These are phyloP conservation scores for Connochaetes taurinus DNA, from an alignment of 2,113 vertebrate species.

Conservation along the genomic window DNA sequence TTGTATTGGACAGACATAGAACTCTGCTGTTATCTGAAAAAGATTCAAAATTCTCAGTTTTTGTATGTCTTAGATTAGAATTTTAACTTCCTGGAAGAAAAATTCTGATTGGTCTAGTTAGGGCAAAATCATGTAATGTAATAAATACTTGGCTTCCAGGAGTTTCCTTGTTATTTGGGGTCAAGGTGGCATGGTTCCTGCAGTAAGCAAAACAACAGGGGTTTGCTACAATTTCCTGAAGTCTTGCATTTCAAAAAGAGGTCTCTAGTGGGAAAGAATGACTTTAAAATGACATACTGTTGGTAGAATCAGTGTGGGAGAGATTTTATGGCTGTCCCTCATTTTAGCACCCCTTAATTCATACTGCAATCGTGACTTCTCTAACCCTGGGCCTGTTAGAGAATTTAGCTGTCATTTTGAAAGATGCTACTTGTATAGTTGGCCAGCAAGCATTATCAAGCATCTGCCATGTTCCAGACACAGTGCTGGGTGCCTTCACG, in stretches of 20 bases:
- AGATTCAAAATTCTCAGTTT: background rate
- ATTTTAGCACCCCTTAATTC: background rate
- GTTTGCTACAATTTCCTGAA: background rate
- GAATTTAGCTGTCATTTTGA: background rate
- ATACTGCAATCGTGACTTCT: background rate
- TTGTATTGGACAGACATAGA: background rate
- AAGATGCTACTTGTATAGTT: background rate
- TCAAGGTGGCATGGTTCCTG: background rate
- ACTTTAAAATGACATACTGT: background rate
- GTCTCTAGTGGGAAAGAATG: background rate
- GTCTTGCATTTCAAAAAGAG: slow-evolving; percentile 2
- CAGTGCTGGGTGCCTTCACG: background rate
- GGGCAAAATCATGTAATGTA: background rate
- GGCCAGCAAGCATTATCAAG: background rate
- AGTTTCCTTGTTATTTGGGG: background rate
- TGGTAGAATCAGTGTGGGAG: background rate
- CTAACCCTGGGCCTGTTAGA: background rate
- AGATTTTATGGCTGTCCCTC: background rate
- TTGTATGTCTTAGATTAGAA: background rate
- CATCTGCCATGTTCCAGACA: background rate
- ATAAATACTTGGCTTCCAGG: background rate
- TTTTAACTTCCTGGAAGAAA: background rate
- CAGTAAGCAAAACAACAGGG: background rate
- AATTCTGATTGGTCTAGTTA: background rate
- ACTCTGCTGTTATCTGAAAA: background rate